Conservation (phyloP, 2,888 invertebrate genomes). For the Sympetrum striolatum region DNA sequence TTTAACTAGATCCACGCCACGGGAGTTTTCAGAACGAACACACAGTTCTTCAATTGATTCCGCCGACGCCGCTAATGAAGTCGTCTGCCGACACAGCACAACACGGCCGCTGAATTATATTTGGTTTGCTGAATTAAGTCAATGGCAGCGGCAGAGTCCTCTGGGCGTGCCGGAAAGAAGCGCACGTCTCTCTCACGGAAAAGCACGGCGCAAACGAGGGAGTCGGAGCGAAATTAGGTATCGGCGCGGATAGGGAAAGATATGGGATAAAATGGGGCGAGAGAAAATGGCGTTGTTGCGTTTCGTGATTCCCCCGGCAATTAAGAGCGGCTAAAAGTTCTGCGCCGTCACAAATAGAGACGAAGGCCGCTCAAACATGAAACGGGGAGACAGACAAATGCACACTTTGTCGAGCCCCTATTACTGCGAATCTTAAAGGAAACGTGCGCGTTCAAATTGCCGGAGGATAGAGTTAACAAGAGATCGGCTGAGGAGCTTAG, state of each 20-base stretch:
- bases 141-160: neutral
- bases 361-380: neutral
- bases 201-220: neutral
- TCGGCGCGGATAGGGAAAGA: neutral
- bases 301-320: constrained; percentile 21
- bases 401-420: too few species aligned
- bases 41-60: neutral
- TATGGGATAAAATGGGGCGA: neutral
- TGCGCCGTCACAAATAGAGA: neutral
- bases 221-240: neutral
- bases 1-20: too few species aligned
- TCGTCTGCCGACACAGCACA: neutral
- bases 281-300: neutral
- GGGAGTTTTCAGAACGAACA: neutral
- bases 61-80: neutral
- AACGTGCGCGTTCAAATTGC: too few species aligned
- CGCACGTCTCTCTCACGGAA: neutral
- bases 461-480: too few species aligned
- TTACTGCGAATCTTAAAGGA: too few species aligned
- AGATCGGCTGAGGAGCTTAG: too few species aligned
- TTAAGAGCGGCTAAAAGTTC: neutral
- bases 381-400: neutral
- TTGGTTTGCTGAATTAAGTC: neutral
- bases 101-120: neutral
- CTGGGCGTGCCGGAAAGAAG: neutral